A percentile compares a stretch with the other conserved stretches of the same genome.
These are phyloP conservation scores for Centruroides sculpturatus DNA, from an alignment of 1,140 invertebrate species.

Conservation along the genomic window DNA sequence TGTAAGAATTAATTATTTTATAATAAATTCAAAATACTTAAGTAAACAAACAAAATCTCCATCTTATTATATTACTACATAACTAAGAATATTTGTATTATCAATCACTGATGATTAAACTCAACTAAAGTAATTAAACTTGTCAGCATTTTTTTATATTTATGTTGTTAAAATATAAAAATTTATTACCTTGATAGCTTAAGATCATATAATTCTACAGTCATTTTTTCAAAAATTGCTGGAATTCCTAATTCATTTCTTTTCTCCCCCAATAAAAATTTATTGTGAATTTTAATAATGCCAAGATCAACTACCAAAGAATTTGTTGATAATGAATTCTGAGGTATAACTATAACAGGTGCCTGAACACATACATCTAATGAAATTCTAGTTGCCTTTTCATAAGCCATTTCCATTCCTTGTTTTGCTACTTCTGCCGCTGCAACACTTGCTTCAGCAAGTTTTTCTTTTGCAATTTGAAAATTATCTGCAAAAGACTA, in stretches of 20 bases:
- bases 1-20: too few species aligned
- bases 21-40: too few species aligned
- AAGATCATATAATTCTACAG: conserved; percentile 55
- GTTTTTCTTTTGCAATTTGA: conserved; percentile 63
- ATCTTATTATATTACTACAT: too few species aligned
- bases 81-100: too few species aligned
- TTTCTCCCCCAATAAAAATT: conserved; percentile 32
- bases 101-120: too few species aligned
- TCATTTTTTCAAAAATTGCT: conserved; percentile 54
- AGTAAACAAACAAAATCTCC: too few species aligned
- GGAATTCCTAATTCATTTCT: conserved; percentile 34
- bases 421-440: conserved; percentile 75
- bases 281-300: conserved; percentile 52
- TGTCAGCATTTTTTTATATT: too few species aligned
- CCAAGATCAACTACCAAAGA: conserved; percentile 76
- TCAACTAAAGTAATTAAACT: too few species aligned
- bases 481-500: conserved; percentile 79
- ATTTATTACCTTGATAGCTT: conserved; percentile 50
- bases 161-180: neutral
- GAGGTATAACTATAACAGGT: conserved; percentile 75
- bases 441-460: conserved; percentile 68
- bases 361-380: conserved; percentile 53
- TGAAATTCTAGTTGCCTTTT: conserved; percentile 59
- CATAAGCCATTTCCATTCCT: conserved; percentile 68
- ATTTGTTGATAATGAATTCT: conserved; percentile 55